A percentile compares a stretch with the other conserved stretches of the same genome.
These are phyloP conservation scores for Sebastes minor DNA, from an alignment of 2,797 vertebrate genomes.

Conservation along the genomic window DNA sequence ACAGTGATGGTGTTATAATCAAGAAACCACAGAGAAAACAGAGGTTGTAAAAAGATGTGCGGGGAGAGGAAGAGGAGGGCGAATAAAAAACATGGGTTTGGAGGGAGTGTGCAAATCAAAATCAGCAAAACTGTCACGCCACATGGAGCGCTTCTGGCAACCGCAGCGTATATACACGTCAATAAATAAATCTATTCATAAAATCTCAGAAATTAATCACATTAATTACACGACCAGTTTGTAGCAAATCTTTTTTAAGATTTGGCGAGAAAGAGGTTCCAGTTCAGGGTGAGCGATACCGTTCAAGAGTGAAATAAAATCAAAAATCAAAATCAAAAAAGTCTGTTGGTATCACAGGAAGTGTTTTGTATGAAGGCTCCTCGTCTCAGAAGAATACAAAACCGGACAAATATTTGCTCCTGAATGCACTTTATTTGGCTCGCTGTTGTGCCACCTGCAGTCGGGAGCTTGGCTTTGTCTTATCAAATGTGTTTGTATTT, in stretches of 20 bases:
- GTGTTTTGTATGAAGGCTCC: slow-evolving; percentile 20
- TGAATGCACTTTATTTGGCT: slow-evolving; percentile 33
- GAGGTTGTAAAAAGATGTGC: background rate
- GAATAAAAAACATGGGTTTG: background rate
- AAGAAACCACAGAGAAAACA: slow-evolving; percentile 10
- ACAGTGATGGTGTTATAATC: slow-evolving; percentile 51
- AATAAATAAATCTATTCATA: slow-evolving; percentile 42
- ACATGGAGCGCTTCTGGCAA: slow-evolving; percentile 33
- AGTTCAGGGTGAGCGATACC: background rate
- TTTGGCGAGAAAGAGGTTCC: background rate
- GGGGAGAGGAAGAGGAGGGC: background rate
- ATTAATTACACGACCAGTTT: slow-evolving; percentile 23
- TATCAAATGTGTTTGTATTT: slow-evolving; percentile 33
- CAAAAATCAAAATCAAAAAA: background rate
- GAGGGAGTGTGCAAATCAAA: slow-evolving; percentile 75
- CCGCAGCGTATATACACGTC: slow-evolving; percentile 49
- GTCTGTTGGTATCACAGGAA: slow-evolving; percentile 2
- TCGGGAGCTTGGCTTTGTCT: slow-evolving; percentile 22
- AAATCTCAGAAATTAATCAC: slow-evolving; percentile 36
- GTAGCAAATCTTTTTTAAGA: background rate
- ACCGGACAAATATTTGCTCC: slow-evolving; percentile 16
- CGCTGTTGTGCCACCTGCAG: slow-evolving; percentile 32
- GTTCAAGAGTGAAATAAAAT: background rate
- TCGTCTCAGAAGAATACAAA: slow-evolving; percentile 14
- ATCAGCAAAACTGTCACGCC: slow-evolving; percentile 74